Conservation (phyloP, 2,797 vertebrate species). For the Myoxocephalus aenaeus region DNA sequence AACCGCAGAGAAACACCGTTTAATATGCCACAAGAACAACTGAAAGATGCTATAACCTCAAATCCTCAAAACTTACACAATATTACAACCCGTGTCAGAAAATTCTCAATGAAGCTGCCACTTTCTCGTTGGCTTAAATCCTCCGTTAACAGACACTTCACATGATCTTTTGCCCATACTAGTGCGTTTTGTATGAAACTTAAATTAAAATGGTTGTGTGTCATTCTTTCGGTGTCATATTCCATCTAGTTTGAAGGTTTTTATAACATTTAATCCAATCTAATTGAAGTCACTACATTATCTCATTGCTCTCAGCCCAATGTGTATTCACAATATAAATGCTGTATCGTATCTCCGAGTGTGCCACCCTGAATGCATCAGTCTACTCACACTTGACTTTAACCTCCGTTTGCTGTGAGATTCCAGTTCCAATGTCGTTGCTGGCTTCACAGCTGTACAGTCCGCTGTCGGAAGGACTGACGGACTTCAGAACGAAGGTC, state of each 20-base stretch:
- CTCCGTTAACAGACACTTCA: not conserved
- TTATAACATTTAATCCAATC: not conserved
- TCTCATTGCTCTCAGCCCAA: not conserved
- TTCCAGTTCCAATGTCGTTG: constrained; percentile 58
- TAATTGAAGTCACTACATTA: not conserved
- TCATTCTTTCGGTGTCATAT: not conserved
- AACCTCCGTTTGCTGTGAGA: constrained; percentile 45
- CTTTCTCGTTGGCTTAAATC: not conserved
- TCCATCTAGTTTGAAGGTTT: not conserved
- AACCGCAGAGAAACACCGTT: rapidly evolving
- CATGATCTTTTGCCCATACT: not conserved
- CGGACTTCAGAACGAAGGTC: not conserved
- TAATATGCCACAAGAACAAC: not conserved
- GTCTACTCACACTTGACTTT: constrained; percentile 73
- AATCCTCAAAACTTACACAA: not conserved
- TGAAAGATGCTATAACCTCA: not conserved
- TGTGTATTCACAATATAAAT: not conserved
- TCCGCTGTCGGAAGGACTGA: constrained; percentile 58
- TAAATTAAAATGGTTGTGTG: not conserved
- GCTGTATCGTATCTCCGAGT: not conserved
- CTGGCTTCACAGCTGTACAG: constrained; percentile 60
- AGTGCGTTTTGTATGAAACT: not conserved
- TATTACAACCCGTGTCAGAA: not conserved
- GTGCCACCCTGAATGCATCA: not conserved
- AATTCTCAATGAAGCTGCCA: not conserved